phyloP scores from a whole-genome alignment of 2,113 vertebrate species.

The Lagopus leucura region DNA sequence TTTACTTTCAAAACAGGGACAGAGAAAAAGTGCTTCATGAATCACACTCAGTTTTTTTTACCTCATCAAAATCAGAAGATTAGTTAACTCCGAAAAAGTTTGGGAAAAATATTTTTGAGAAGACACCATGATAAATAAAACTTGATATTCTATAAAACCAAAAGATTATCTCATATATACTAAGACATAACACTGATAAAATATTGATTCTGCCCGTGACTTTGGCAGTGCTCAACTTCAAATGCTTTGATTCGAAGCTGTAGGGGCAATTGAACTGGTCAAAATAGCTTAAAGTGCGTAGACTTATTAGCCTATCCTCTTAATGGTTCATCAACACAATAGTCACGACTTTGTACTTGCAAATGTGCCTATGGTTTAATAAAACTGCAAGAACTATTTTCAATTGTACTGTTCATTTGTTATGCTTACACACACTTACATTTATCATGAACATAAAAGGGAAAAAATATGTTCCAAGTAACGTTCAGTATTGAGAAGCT shows the following conservation, averaged over 20 bases:
- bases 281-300: background rate
- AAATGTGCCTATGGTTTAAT: background rate
- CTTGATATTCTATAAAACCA: background rate
- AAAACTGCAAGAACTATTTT: background rate
- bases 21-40: background rate
- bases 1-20: conserved; percentile 51
- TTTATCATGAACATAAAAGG: background rate
- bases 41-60: background rate
- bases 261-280: background rate
- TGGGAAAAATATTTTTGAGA: background rate
- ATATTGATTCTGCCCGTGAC: background rate
- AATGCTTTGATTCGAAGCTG: background rate
- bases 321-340: background rate
- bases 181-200: background rate
- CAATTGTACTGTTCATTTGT: background rate
- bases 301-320: background rate
- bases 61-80: background rate
- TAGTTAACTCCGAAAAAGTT: background rate
- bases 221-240: background rate
- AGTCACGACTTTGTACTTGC: background rate
- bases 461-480: background rate
- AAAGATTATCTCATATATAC: background rate
- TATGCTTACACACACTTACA: background rate
- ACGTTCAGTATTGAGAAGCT: background rate
- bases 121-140: background rate